A percentile compares a stretch with the other conserved stretches of the same genome.
Evolutionary conservation across 2,888 invertebrate species (phyloP).

Genomic region (Tolmerus cingulatus): DNA sequence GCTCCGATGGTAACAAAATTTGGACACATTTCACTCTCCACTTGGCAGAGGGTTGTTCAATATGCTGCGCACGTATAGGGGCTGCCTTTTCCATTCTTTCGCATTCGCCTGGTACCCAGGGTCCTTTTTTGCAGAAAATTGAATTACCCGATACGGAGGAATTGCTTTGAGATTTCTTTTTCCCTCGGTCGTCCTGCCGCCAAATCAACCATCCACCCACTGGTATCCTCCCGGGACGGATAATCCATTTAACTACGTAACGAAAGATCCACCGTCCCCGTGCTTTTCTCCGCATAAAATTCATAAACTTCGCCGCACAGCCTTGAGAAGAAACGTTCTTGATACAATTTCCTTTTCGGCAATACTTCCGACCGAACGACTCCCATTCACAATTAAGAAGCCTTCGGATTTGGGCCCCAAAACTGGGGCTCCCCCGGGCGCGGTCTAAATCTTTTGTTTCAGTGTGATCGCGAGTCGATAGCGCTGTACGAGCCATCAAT

Average conservation of each 20-base stretch:
- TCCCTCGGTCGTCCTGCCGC: not conserved
- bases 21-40: slow-evolving; percentile 53
- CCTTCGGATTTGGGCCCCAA: not conserved
- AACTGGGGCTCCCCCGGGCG: not conserved
- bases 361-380: not conserved
- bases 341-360: not conserved
- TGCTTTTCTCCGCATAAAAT: not conserved
- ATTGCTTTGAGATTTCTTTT: slow-evolving; percentile 19
- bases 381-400: not conserved
- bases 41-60: slow-evolving; percentile 49
- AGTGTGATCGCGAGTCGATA: not conserved
- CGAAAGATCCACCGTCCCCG: not conserved
- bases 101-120: not conserved
- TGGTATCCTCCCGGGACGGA: not conserved
- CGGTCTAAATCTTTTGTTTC: not conserved
- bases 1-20: slow-evolving; percentile 53
- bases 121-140: slow-evolving; percentile 35
- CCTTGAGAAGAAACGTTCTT: not conserved
- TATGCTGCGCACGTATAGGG: slow-evolving; percentile 41
- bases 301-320: not conserved
- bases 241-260: not conserved
- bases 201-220: not conserved
- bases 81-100: slow-evolving; percentile 29
- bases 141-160: slow-evolving; percentile 34
- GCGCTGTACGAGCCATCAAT: not conserved